Evolutionary conservation across 2,888 invertebrate genomes (phyloP).

Genomic region (Cancer borealis): DNA sequence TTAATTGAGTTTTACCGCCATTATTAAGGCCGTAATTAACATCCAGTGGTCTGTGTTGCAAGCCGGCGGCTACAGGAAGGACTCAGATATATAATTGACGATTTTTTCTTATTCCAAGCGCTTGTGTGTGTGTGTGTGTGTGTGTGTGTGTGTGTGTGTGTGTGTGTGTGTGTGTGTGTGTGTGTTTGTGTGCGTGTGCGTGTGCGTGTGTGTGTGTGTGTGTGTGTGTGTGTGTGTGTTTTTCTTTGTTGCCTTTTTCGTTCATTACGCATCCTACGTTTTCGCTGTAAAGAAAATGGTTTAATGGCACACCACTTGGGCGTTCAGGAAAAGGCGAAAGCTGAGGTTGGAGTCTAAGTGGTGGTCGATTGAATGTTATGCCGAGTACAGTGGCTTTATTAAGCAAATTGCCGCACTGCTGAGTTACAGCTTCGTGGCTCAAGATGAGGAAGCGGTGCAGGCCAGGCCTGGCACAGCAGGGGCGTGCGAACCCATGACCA

Average conservation of each 20-base stretch:
- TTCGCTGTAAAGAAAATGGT: not conserved
- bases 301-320: not conserved
- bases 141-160: constrained; percentile 4
- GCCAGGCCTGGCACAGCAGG: not conserved
- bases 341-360: constrained; percentile 23
- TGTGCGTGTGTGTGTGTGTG: not conserved
- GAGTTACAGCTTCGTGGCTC: constrained; percentile 12
- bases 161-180: constrained; percentile 12
- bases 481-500: not conserved
- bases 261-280: constrained; percentile 24
- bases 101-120: not conserved
- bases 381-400: constrained; percentile 34
- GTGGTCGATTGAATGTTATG: constrained; percentile 29
- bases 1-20: constrained; percentile 37
- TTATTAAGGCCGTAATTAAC: constrained; percentile 27
- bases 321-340: not conserved
- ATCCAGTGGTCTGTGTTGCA: constrained; percentile 36
- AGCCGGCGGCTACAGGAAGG: constrained; percentile 11
- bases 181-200: not conserved
- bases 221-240: not conserved
- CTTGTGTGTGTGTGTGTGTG: constrained; percentile 11
- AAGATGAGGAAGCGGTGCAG: not conserved
- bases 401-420: not conserved
- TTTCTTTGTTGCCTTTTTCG: not conserved
- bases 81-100: not conserved